Conservation (phyloP, 2,888 invertebrate genomes). For the Hecatera dysodea region DNA sequence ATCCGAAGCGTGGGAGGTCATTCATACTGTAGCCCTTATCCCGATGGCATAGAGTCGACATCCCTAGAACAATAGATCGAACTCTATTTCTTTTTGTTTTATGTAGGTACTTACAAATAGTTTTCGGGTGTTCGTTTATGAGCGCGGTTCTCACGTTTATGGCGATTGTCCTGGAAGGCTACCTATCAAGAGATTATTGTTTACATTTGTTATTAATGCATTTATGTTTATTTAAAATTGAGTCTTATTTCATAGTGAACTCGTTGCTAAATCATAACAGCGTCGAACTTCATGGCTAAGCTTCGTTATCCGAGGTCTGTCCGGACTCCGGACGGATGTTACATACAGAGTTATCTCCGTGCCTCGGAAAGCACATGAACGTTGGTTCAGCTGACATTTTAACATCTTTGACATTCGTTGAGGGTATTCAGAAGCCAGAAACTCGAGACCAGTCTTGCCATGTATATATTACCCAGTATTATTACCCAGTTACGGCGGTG, state of each 20-base stretch:
- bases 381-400: too few species aligned
- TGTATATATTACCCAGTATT: too few species aligned
- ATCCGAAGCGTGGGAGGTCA: conserved; percentile 76
- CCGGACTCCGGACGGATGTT: too few species aligned
- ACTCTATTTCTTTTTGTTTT: conserved; percentile 63
- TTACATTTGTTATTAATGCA: conserved; percentile 41
- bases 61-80: conserved; percentile 32
- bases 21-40: conserved; percentile 43
- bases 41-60: conserved; percentile 47
- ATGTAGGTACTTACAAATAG: conserved; percentile 60
- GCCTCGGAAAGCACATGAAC: too few species aligned
- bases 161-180: conserved; percentile 53
- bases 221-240: conserved; percentile 15
- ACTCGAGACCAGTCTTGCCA: too few species aligned
- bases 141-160: conserved; percentile 66
- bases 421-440: too few species aligned
- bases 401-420: too few species aligned
- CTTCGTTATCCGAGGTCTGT: too few species aligned
- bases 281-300: too few species aligned
- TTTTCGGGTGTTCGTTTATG: conserved; percentile 67
- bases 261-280: background rate
- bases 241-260: background rate
- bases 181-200: conserved; percentile 38
- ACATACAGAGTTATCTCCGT: too few species aligned
- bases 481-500: too few species aligned